Percentiles rank a stretch among this genome's conserved stretches.
Conservation (phyloP, 2,113 vertebrate genomes). For the Smithornis capensis region DNA sequence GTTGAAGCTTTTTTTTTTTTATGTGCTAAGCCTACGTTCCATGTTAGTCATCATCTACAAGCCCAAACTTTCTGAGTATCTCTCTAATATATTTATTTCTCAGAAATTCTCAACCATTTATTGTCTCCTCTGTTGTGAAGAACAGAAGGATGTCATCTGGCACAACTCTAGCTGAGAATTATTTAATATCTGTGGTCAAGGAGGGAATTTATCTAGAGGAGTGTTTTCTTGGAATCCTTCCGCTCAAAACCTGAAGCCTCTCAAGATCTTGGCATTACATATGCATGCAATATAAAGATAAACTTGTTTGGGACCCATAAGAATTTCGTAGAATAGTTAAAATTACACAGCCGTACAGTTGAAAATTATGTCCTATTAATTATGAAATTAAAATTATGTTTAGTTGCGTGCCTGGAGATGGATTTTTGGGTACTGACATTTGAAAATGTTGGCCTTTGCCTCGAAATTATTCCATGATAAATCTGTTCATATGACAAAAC, state of each 20-base stretch:
- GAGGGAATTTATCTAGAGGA: neutral
- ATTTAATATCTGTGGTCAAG: neutral
- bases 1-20: neutral
- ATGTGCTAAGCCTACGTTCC: neutral
- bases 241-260: neutral
- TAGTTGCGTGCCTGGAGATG: neutral
- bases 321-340: neutral
- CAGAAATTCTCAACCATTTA: neutral
- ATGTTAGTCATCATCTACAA: neutral
- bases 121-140: neutral
- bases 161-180: neutral
- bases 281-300: neutral
- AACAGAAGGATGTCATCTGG: neutral
- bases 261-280: neutral
- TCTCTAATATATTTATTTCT: neutral
- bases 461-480: conserved; percentile 36
- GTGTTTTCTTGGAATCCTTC: neutral
- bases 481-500: conserved; percentile 54
- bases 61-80: neutral
- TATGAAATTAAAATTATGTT: neutral
- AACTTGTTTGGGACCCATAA: neutral
- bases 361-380: neutral
- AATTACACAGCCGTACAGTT: conserved; percentile 31
- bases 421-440: conserved; percentile 50
- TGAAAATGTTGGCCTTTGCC: conserved; percentile 50